Evolutionary conservation across 1,140 invertebrate genomes (phyloP).

Genomic region (Leptoteleia sp.): DNA sequence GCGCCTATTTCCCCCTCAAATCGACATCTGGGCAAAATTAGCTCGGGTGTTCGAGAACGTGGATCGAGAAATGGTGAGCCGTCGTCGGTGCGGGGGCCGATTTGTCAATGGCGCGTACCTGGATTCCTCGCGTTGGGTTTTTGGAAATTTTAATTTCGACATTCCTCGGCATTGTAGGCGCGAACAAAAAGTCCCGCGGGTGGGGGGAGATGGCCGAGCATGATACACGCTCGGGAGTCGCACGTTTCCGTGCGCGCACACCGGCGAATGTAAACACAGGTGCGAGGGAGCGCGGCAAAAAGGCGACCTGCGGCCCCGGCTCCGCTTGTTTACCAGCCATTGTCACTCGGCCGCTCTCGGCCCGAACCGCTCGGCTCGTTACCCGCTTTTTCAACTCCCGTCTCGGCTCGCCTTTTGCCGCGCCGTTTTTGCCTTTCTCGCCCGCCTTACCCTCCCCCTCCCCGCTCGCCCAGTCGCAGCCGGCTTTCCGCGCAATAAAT

Average conservation of each 20-base stretch:
- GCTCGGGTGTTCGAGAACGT: neutral
- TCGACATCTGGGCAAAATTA: too few relatives aligned
- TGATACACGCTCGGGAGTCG: conserved; percentile 17
- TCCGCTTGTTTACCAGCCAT: conserved; percentile 36
- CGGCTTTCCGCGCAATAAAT: too few relatives aligned
- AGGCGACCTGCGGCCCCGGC: conserved; percentile 22
- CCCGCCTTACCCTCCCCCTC: too few relatives aligned
- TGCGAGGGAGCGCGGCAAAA: conserved; percentile 29
- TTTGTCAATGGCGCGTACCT: conserved; percentile 14
- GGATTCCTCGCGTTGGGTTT: neutral
- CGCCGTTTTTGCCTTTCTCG: too few relatives aligned
- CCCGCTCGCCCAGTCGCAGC: too few relatives aligned
- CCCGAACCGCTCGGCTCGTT: conserved; percentile 27
- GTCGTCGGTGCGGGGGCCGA: neutral
- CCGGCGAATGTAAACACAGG: conserved; percentile 42
- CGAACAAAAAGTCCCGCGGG: conserved; percentile 10
- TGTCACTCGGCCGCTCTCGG: conserved; percentile 31
- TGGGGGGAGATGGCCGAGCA: conserved; percentile 8
- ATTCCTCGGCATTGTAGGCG: conserved; percentile 18
- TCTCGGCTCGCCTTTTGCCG: too few relatives aligned
- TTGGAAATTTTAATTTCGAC: conserved; percentile 22
- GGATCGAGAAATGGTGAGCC: neutral
- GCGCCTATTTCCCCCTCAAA: too few relatives aligned
- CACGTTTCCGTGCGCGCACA: conserved; percentile 21
- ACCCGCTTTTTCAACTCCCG: conserved; percentile 4